Base-by-base conservation (phyloP, 2,113 vertebrate species). In the Nestor notabilis region DNA sequence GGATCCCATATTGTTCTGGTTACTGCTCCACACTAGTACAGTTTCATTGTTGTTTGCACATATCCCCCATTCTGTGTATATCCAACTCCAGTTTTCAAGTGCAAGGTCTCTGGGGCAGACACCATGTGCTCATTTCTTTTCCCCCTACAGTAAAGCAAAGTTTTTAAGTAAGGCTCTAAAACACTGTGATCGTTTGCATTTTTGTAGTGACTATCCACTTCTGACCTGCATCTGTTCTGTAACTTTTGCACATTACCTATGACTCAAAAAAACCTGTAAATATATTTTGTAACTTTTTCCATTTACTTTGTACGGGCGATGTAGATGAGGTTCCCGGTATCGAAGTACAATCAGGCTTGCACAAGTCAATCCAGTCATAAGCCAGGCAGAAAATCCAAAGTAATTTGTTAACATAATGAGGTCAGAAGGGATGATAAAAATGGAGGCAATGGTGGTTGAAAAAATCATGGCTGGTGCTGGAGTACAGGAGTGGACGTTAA, bases 401-500 rank as follows among this genome's bases (percentile, higher is more conserved):
- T 97, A 97, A 89, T 97, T 98, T 94, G 97, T 98, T 93, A 98
- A 97, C 20, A 11, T 93, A 86, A 98, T 87, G 83, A 98, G 88
- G 72, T 98, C 97, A 84, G 98, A 97, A 27, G 98, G 97, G 56
- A 98, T 97, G 55, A 97, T 93, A 93, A 98, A 97, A 95, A 98
- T 96, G 43, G 97, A 97, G 61, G 97, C 97, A 91, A 98, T 94
- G 35, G 17, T 78, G 13, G 97, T 97, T 69, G 96, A 97, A 86
- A 98, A 97, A 91, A 98, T 98, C 96, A 98, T 97, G 65, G 97
- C 97, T 82, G 96, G 97, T 33, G 93, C 95, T 90, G 98, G 97
- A 66, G 97, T 98, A 39, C 83, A 97, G 28, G 96, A 87, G 39
- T 93, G 97, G 47, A 96, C 81, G 5, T 97, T 97, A 66, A 98